phyloP scores from a whole-genome alignment of 2,797 vertebrate species.

The Sebastes dallii region DNA sequence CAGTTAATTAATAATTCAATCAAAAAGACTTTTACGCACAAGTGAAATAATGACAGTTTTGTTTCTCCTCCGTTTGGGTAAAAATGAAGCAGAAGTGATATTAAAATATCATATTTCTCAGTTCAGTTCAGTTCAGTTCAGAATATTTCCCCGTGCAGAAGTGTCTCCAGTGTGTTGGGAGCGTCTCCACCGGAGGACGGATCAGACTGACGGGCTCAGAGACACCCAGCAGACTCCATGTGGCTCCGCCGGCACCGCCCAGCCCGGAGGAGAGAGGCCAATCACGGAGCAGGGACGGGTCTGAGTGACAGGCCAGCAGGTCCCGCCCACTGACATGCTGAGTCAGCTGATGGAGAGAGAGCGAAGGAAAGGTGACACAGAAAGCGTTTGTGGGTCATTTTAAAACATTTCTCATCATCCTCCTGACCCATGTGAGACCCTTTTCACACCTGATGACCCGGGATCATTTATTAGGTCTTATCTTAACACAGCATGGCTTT shows the following conservation, averaged over 20 bases:
- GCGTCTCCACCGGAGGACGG: slow-evolving; percentile 50
- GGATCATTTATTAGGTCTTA: background rate
- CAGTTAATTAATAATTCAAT: background rate
- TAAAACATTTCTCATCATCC: background rate
- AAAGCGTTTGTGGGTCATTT: background rate
- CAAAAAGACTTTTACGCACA: slow-evolving; percentile 24
- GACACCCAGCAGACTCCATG: slow-evolving; percentile 63
- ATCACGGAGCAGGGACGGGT: slow-evolving; percentile 28
- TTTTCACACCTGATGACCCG: background rate
- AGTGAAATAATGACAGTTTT: background rate
- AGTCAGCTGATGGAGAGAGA: slow-evolving; percentile 14
- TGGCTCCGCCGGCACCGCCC: slow-evolving; percentile 65
- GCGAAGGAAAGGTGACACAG: background rate
- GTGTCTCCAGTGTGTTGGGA: slow-evolving; percentile 23
- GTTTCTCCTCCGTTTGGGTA: background rate
- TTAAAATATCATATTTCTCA: background rate
- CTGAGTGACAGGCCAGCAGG: slow-evolving; percentile 7
- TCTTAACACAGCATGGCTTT: background rate
- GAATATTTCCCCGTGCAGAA: background rate
- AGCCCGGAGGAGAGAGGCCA: slow-evolving; percentile 42
- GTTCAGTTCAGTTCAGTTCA: background rate
- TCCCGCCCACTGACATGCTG: slow-evolving; percentile 52
- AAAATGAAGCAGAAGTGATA: background rate
- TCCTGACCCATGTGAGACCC: background rate
- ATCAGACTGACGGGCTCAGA: slow-evolving; percentile 53